These are phyloP conservation scores for Blera fallax DNA, from an alignment of 2,888 invertebrate species.

Conservation along the genomic window DNA sequence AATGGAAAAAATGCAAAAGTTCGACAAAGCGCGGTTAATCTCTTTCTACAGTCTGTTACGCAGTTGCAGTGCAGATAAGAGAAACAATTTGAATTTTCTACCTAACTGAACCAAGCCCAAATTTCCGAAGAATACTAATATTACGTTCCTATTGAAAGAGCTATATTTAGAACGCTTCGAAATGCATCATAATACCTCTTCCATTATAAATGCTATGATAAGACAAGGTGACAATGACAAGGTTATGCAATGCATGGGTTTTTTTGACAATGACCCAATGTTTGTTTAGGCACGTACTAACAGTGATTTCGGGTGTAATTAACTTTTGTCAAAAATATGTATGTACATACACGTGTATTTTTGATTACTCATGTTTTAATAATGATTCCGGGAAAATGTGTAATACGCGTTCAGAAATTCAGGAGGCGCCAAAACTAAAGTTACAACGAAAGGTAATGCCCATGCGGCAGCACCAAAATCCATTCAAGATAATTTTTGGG, in stretches of 20 bases:
- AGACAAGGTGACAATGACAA: conserved; percentile 3
- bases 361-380: neutral
- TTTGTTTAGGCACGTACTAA: neutral
- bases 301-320: conserved; percentile 17
- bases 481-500: neutral
- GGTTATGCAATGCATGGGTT: neutral
- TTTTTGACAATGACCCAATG: conserved; percentile 9
- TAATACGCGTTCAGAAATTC: neutral
- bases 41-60: no score
- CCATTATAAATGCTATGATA: neutral
- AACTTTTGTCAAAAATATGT: neutral
- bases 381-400: neutral
- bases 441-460: neutral
- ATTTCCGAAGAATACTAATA: neutral
- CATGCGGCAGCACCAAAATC: neutral
- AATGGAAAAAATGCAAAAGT: neutral
- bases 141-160: neutral
- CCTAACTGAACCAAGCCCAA: no score
- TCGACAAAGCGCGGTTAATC: no score
- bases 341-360: neutral
- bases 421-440: neutral
- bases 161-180: neutral
- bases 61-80: no score
- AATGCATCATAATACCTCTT: neutral
- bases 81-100: neutral